Evolutionary conservation across 1,140 invertebrate genomes (phyloP), one percentile per base, ranked within the genome.

Genomic region (Zelostemma sp.): DNA sequence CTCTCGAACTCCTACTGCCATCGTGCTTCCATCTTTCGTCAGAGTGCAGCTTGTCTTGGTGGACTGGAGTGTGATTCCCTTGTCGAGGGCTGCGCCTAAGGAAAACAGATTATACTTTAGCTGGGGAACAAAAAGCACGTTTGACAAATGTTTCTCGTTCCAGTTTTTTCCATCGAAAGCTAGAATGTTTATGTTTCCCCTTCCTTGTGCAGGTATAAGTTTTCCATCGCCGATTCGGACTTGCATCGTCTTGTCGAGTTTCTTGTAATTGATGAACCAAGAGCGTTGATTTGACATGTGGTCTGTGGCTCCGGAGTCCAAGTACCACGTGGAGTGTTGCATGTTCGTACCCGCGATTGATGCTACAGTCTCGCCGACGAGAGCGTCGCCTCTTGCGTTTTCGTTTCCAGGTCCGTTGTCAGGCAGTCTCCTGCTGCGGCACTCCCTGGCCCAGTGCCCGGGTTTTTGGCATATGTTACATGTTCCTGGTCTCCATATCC

Each of bases 21-120:
- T n/a, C 3, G 28, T 49, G 11, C 19, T 21, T 15, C 25, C 38
- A 21, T 49, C 41, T 19, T 55, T 62, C 15, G 45, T 28, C 9
- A 68, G 18, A 18, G 35, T 21, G 31, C 41, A 46, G 5, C 3
- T 48, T 19, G 11, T 15, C 17, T 38, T 33, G 19, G 74, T 58
- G 62, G 74, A 77, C 75, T 54, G 35, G 17, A 73, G 33, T 11
- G 47, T 53, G 6, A 69, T 75, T 33, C 79, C 81, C 63, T 68
- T 74, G 28, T 77, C 73, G 5, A 79, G 40, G 0, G 62, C 77
- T 19, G 68, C 12, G 12, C 72, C 76, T 11, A 76, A 63, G 11
- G 82, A 84, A 35, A 85, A 81, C 16, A 84, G 53, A 59, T 85
- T 85, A 16, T 38, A 77, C 45, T 77, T 72, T 15, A 86, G 50